Evolutionary conservation across 2,113 vertebrate genomes (phyloP), one percentile per base, ranked within the genome.

Genomic region (Lophotis ruficrista): DNA sequence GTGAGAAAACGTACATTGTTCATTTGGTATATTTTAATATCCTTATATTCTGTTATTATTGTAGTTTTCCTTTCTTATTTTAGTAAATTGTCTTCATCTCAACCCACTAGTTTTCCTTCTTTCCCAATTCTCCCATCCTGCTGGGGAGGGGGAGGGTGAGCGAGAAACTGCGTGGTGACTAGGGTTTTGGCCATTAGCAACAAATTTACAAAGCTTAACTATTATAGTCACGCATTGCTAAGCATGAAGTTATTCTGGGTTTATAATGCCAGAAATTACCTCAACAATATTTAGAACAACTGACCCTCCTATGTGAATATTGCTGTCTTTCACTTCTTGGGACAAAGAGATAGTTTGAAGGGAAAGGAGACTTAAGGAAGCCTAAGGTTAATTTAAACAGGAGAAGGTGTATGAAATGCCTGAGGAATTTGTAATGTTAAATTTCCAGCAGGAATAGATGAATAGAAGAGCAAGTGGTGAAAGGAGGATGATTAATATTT

Each of bases 401-500:
- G 54, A 50, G 41, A 83, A 65, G 54, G 62, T 77, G 56, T 86
- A 83, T 57, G 78, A 87, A 89, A 93, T 12, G 1, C 77, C 75
- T 85, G 79, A 90, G 61, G 90, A 96, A 93, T 94, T 70, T 73
- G 21, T 82, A 88, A 96, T 77, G 62, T 88, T 95, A 93, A 73
- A 76, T 76, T 94, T 85, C 82, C 93, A 87, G 47, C 84, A 93
- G 71, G 82, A 92, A 88, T 38, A 45, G 66, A 96, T 94, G 96
- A 93, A 88, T 90, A 80, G 70, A 72, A 47, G 45, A 83, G 58
- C 41, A 57, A 90, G 66, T 35, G 25, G 58, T 90, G 93, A 94
- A 91, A 91, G 50, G 47, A 80, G 19, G 58, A 77, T 91, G 92
- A 96, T 95, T 91, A 96, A 95, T 85, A 96, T 87, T 87, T 96